Percentiles rank a stretch among this genome's conserved stretches.
phyloP scores from a whole-genome alignment of 2,113 vertebrate species.

The Panurus biarmicus region DNA sequence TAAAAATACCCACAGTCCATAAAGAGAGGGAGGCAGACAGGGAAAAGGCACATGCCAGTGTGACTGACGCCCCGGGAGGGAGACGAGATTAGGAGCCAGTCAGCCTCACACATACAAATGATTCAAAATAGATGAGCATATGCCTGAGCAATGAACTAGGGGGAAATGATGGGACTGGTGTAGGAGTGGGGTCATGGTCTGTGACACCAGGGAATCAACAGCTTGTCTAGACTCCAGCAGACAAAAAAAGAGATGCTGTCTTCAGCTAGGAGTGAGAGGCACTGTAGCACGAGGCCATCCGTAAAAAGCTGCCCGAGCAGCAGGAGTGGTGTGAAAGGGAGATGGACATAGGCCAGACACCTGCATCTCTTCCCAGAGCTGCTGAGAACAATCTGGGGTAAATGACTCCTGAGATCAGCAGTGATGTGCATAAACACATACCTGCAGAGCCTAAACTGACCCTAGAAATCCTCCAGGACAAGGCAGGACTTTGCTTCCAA shows the following conservation, averaged over 20 bases:
- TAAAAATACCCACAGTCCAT: constrained; percentile 60
- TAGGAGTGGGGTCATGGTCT: constrained; percentile 10
- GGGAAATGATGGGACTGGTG: background rate
- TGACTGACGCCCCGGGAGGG: constrained; percentile 12
- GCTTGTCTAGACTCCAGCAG: constrained; percentile 38
- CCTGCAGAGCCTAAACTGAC: background rate
- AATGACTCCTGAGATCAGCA: background rate
- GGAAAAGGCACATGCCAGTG: constrained; percentile 36
- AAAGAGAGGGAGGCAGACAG: constrained; percentile 49
- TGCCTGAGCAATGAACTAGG: constrained; percentile 10
- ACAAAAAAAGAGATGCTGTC: background rate
- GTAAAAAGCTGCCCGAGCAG: background rate
- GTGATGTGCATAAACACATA: too few species aligned
- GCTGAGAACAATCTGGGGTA: background rate
- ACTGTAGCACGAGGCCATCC: background rate
- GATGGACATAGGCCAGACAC: background rate
- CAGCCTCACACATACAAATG: background rate
- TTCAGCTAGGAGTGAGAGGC: background rate
- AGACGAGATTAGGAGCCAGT: constrained; percentile 38
- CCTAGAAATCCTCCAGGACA: too few species aligned
- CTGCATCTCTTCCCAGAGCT: background rate
- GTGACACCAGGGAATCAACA: constrained; percentile 4
- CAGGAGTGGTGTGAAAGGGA: background rate
- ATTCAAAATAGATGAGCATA: constrained; percentile 46
- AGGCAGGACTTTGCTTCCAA: background rate